Base-by-base conservation (phyloP, 1,140 invertebrate genomes). In the Leptinotarsa texana region DNA sequence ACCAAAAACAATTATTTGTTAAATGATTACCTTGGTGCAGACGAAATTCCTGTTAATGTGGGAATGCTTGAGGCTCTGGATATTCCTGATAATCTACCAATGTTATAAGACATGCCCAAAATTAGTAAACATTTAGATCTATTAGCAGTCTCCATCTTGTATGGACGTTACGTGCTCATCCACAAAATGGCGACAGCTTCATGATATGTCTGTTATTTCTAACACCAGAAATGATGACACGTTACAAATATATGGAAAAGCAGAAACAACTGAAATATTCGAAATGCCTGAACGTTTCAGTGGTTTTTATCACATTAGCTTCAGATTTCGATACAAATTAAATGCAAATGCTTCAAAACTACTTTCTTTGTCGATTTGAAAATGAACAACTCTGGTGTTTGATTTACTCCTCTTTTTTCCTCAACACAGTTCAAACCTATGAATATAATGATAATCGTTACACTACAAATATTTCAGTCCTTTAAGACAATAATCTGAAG, bases 21-120 rank as follows among this genome's bases (percentile, higher is more conserved):
- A 57, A n/a, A 17, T 57, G 51, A 77, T 92, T 94, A 93, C 93
- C 93, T 94, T 89, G 89, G 87, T 87, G 92, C 90, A 84, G 89
- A 15, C 17, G 51, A 89, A 70, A 77, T 74, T 76, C 77, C 77
- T 87, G 92, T 89, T 88, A 94, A 88, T 85, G 93, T 93, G 86
- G 93, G 93, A 89, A 95, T 94, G 88, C 93, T 95, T 84, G 93
- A 94, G 82, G 93, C 92, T 90, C 93, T 90, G 89, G 93, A 92
- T 89, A 95, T 94, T 86, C 90, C 90, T 71, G 80, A 78, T 77
- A 82, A 83, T 84, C 84, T 84, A 74, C 76, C 51, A 69, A 80
- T 76, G 75, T 81, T 83, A 82, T 78, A 79, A 82, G 74, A 78
- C 80, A 78, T 82, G 82, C 87, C 85, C 65, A 80, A 85, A 69